Evolutionary conservation across 2,888 invertebrate species (phyloP), one percentile per base, ranked within the genome.

Genomic region (Chalcosyrphus nemorum): DNA sequence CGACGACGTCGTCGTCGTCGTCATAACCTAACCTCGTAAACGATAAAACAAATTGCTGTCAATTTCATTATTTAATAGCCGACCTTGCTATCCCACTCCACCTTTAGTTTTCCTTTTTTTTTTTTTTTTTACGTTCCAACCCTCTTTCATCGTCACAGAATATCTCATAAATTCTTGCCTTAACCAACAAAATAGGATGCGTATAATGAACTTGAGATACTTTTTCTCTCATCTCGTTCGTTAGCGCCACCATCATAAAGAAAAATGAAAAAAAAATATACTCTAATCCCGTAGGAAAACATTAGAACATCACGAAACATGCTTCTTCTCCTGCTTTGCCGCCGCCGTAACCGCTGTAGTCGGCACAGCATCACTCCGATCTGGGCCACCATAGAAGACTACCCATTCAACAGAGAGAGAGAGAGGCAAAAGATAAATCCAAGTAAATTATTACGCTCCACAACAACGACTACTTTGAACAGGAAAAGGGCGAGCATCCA

Each of bases 31-130:
- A 50, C 68, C 47, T 52, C 80, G 38, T 78, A 74, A 84, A 63
- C 68, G 84, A 72, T 80, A 47, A 78, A 84, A 84, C 84, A 84
- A 84, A 84, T 84, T 84, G 70, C 84, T 68, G 84, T 80, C 84
- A 84, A 84, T 80, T 84, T 54, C 70, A 75, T 74, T 80, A 80
- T 70, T 84, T 84, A 74, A 84, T 80, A 52, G 74, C 57, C 84
- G 84, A 75, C 84, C 80, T 84, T 84, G 80, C 70, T 19, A 63
- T 81, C 38, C 43, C 63, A 63, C 47, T 65, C 27, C 45, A 65
- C 57, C 66, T 19, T 9, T n/a, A n/a, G n/a, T n/a, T n/a, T n/a
- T n/a, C n/a, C n/a, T n/a, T n/a, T n/a, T n/a, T n/a, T n/a, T n/a
- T n/a, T n/a, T n/a, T n/a, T n/a, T n/a, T n/a, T n/a, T n/a, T n/a